A percentile compares a stretch with the other conserved stretches of the same genome.
Conservation (phyloP, 2,888 invertebrate species). For the Coecobrya sp. region DNA sequence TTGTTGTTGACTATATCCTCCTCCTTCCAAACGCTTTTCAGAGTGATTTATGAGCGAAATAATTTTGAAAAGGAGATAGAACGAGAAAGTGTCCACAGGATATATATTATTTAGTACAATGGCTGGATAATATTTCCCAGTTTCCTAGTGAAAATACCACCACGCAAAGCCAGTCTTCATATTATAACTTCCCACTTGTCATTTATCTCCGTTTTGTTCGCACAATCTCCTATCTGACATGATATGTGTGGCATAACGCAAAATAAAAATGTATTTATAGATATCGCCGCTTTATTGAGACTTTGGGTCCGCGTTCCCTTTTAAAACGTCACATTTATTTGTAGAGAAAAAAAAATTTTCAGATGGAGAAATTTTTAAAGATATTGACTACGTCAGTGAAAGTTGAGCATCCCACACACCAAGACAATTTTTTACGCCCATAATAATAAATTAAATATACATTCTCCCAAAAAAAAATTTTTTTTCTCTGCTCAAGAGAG, state of each 20-base stretch:
- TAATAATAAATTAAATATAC: background rate
- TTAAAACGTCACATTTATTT: background rate
- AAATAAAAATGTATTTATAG: background rate
- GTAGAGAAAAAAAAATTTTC: background rate
- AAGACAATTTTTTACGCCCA: slow-evolving; percentile 3
- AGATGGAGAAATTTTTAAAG: background rate
- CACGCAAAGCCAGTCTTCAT: background rate
- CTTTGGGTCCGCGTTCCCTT: background rate
- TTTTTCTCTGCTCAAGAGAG: background rate
- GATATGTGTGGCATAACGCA: background rate
- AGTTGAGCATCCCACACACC: background rate
- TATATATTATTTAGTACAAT: slow-evolving; percentile 3
- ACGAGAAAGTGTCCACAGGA: slow-evolving; percentile 16
- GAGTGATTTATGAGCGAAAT: slow-evolving; percentile 70
- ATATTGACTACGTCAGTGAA: background rate
- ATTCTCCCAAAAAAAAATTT: too few species aligned
- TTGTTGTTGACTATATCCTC: slow-evolving; percentile 5
- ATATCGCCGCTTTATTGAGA: background rate
- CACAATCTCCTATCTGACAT: background rate
- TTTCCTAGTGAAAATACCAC: slow-evolving; percentile 40
- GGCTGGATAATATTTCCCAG: slow-evolving; percentile 9
- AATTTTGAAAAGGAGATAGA: slow-evolving; percentile 41
- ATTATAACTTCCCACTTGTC: slow-evolving; percentile 13
- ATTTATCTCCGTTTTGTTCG: slow-evolving; percentile 27
- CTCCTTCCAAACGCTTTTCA: slow-evolving; percentile 31